These are phyloP conservation scores for Vicugna pacos DNA, from an alignment of 2,113 vertebrate genomes.

Conservation along the genomic window DNA sequence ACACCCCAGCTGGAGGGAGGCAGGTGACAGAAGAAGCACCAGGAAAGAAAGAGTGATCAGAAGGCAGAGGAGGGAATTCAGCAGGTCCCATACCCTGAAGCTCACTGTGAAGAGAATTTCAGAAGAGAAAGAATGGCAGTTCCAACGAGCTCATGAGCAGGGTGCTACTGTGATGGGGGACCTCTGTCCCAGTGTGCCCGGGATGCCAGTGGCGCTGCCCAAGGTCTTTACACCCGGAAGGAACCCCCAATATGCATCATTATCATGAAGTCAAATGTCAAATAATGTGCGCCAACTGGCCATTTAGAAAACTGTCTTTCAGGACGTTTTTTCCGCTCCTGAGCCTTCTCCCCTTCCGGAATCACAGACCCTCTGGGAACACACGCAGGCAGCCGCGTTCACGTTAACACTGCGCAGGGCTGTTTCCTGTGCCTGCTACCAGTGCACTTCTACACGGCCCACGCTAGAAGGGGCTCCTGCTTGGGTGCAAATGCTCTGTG, in stretches of 20 bases:
- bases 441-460: not conserved
- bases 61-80: not conserved
- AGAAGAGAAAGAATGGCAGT: not conserved
- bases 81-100: not conserved
- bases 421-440: not conserved
- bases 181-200: not conserved
- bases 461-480: not conserved
- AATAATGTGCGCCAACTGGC: not conserved
- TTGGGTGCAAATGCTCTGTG: not conserved
- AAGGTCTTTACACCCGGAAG: not conserved
- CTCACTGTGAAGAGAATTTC: not conserved
- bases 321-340: not conserved
- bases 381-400: fast-evolving
- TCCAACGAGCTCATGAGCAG: not conserved
- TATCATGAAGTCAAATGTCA: not conserved
- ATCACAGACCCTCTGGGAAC: not conserved
- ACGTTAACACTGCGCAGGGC: not conserved
- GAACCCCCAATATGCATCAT: not conserved
- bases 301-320: not conserved
- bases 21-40: not conserved
- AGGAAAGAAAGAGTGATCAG: not conserved
- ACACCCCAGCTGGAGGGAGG: not conserved
- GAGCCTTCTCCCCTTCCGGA: not conserved
- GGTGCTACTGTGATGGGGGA: not conserved
- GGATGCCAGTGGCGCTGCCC: not conserved